phyloP scores from a whole-genome alignment of 2,797 vertebrate species.

The Aythya fuligula region DNA sequence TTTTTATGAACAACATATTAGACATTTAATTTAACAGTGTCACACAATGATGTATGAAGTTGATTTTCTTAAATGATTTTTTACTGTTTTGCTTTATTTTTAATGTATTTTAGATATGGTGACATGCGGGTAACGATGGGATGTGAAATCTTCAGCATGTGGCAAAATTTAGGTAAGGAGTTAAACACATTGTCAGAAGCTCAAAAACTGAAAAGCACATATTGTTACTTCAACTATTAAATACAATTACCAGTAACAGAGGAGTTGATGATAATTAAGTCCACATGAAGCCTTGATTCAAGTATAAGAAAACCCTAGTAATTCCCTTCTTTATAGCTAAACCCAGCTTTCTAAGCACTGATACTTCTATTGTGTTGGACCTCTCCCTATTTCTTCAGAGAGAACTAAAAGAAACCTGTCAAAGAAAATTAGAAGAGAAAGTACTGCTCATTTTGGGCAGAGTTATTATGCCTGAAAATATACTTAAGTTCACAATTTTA shows the following conservation, averaged over 20 bases:
- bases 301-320: neutral
- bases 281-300: neutral
- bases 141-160: constrained; percentile 99
- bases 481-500: neutral
- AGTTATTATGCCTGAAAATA: neutral
- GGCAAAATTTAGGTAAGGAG: constrained; percentile 95
- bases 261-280: neutral
- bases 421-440: neutral
- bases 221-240: neutral
- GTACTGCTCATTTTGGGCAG: neutral
- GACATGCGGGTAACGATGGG: constrained; percentile 99
- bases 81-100: neutral
- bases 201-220: neutral
- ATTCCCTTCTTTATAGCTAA: neutral
- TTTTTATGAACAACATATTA: neutral
- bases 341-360: neutral
- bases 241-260: neutral
- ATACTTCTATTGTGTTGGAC: neutral
- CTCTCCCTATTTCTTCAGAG: neutral
- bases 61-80: neutral
- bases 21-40: neutral
- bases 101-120: constrained; percentile 85
- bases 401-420: neutral
- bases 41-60: neutral
- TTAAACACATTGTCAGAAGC: neutral